Conservation (phyloP, 2,113 vertebrate genomes). For the Hyaena hyaena region DNA sequence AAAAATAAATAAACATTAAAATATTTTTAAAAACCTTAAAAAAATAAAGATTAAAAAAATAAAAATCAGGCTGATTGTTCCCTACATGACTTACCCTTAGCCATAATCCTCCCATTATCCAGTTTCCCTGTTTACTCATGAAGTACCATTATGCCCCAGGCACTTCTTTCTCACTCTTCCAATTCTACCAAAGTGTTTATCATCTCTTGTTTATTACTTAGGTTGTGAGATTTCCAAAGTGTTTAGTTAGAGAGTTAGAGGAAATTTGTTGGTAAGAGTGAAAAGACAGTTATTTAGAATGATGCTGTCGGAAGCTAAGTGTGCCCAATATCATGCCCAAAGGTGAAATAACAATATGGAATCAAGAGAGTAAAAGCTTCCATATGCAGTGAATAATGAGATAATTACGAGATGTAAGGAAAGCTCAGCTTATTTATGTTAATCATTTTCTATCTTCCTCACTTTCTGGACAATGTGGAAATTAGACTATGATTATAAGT, state of each 20-base stretch:
- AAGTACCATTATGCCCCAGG: background rate
- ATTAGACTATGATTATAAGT: background rate
- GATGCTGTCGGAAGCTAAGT: background rate
- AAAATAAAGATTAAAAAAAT: too few relatives aligned
- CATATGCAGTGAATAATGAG: background rate
- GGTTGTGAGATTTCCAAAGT: background rate
- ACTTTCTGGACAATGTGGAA: background rate
- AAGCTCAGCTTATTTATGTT: background rate
- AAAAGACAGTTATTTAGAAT: background rate
- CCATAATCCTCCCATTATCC: too few relatives aligned
- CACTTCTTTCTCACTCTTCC: background rate
- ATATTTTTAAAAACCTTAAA: too few relatives aligned
- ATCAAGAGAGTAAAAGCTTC: background rate
- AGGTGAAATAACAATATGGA: background rate
- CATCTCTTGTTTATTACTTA: background rate
- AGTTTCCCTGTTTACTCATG: background rate
- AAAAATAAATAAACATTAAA: too few relatives aligned
- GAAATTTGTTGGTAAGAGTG: background rate
- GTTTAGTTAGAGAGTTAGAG: background rate
- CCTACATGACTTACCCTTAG: accelerated
- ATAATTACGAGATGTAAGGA: background rate
- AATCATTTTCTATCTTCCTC: background rate
- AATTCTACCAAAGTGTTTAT: background rate
- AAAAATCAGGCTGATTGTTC: background rate
- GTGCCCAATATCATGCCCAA: background rate